Conservation (phyloP, 2,113 vertebrate species). For the Phrynosoma blainvillii region DNA sequence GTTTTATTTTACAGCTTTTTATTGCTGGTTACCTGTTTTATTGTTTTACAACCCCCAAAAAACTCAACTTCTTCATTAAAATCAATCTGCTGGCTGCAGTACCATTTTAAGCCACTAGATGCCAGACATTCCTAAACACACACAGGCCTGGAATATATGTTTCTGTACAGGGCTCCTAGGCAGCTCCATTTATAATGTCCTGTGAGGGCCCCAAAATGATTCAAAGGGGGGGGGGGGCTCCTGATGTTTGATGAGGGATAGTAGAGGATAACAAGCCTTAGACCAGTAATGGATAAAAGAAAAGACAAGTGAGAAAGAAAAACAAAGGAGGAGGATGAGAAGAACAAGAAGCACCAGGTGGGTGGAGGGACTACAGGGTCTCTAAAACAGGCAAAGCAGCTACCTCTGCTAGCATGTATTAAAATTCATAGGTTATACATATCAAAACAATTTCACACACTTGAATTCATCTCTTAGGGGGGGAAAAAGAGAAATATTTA, state of each 20-base stretch:
- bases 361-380: neutral
- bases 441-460: neutral
- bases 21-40: neutral
- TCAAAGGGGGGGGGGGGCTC: too few species aligned
- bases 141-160: too few species aligned
- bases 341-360: neutral
- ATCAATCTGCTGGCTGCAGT: too few species aligned
- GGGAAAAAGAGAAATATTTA: conserved; percentile 37
- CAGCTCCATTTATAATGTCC: too few species aligned
- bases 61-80: too few species aligned
- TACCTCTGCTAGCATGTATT: neutral
- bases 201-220: too few species aligned
- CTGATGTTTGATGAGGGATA: too few species aligned
- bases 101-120: too few species aligned
- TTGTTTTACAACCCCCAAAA: neutral
- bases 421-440: neutral
- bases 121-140: too few species aligned
- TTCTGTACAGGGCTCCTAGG: too few species aligned
- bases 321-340: neutral
- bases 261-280: neutral
- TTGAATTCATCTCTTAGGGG: conserved; percentile 21
- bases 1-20: neutral
- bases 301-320: neutral
- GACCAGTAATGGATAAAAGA: neutral
- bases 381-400: neutral